phyloP scores from a whole-genome alignment of 2,113 vertebrate species.

The Eretmochelys imbricata region DNA sequence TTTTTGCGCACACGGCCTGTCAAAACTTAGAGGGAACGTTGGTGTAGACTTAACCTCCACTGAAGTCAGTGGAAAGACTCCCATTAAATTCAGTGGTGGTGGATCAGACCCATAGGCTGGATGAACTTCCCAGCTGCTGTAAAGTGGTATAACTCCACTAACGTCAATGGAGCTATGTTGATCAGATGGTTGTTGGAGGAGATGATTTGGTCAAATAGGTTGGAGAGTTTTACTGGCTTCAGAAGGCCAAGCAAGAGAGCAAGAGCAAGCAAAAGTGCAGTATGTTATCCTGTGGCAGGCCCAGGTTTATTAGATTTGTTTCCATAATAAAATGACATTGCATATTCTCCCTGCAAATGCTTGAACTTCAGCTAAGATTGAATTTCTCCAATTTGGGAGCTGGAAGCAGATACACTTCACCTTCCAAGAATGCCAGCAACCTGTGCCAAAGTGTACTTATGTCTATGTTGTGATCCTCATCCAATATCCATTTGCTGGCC shows the following conservation, averaged over 20 bases:
- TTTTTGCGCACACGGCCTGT: too few species aligned
- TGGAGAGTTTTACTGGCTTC: not conserved
- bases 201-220: not conserved
- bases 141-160: not conserved
- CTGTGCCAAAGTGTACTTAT: constrained; percentile 34
- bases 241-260: not conserved
- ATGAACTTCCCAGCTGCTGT: not conserved
- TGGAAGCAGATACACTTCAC: constrained; percentile 5
- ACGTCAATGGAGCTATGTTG: not conserved
- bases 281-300: not conserved
- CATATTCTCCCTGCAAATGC: not conserved
- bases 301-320: constrained; percentile 2
- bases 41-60: too few species aligned
- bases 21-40: too few species aligned
- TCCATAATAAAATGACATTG: constrained; percentile 4
- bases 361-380: constrained; percentile 22
- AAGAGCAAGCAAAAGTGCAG: not conserved
- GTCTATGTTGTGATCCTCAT: constrained; percentile 15
- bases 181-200: not conserved
- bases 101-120: not conserved
- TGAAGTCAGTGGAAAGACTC: not conserved
- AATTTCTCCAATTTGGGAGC: not conserved
- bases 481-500: constrained; percentile 43
- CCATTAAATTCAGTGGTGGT: not conserved
- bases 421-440: not conserved